Evolutionary conservation across 2,888 invertebrate genomes (phyloP).

Genomic region (Biston stratarius): DNA sequence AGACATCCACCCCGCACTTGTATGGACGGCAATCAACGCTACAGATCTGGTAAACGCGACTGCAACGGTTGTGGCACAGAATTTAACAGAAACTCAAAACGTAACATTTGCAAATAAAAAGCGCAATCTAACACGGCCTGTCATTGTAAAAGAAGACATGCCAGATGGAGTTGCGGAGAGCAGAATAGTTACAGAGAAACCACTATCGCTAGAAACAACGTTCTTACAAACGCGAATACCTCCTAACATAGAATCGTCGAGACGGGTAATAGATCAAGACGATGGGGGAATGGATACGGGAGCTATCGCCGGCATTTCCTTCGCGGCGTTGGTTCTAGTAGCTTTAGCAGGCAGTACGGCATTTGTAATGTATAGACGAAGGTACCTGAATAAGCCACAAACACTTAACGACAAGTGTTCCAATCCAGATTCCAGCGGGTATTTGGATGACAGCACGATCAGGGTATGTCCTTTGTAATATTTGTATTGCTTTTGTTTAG

Average conservation of each 20-base stretch:
- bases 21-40: slow-evolving; percentile 69
- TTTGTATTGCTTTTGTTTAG: slow-evolving; percentile 3
- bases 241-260: slow-evolving; percentile 75
- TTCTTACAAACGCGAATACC: slow-evolving; percentile 76
- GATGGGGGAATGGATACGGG: slow-evolving; percentile 84
- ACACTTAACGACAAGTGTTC: slow-evolving; percentile 93
- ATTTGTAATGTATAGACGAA: slow-evolving; percentile 89
- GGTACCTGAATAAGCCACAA: slow-evolving; percentile 93
- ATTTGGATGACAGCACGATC: slow-evolving; percentile 94
- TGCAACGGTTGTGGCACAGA: slow-evolving; percentile 52
- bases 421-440: slow-evolving; percentile 94
- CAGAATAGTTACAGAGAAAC: slow-evolving; percentile 78
- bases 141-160: slow-evolving; percentile 71
- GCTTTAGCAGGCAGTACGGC: slow-evolving; percentile 89
- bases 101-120: slow-evolving; percentile 65
- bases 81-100: slow-evolving; percentile 68
- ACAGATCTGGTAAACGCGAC: slow-evolving; percentile 49
- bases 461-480: slow-evolving; percentile 86
- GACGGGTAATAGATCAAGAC: slow-evolving; percentile 69
- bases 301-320: slow-evolving; percentile 89
- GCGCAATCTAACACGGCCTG: slow-evolving; percentile 71
- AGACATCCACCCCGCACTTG: slow-evolving; percentile 59
- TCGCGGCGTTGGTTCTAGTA: slow-evolving; percentile 88
- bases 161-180: slow-evolving; percentile 67
- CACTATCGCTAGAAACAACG: slow-evolving; percentile 77